Conservation (phyloP, 2,113 vertebrate species). For the Tyto alba region DNA sequence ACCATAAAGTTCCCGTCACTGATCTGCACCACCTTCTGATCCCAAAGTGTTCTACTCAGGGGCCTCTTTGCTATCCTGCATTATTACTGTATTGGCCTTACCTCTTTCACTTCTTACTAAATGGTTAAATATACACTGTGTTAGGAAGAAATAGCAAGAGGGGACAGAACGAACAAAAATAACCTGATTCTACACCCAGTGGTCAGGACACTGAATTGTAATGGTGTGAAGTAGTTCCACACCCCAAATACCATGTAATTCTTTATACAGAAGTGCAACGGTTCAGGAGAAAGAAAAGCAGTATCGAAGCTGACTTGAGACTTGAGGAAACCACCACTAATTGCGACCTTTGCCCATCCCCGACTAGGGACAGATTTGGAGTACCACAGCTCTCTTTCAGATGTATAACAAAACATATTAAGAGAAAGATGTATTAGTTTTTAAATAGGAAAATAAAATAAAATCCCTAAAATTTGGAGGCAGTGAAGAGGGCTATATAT, state of each 20-base stretch:
- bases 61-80: neutral
- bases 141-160: neutral
- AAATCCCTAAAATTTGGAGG: neutral
- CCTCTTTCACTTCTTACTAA: neutral
- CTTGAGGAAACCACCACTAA: neutral
- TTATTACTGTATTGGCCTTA: neutral
- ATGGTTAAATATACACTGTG: neutral
- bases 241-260: neutral
- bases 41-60: neutral
- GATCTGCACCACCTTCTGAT: neutral
- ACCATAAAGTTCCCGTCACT: neutral
- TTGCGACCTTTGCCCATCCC: neutral
- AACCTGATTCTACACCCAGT: neutral
- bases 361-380: neutral
- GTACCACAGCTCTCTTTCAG: neutral
- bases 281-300: neutral
- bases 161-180: neutral
- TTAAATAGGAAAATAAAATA: neutral
- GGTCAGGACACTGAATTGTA: neutral
- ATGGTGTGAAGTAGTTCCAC: neutral
- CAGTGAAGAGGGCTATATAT: neutral
- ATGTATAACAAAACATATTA: neutral
- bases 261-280: neutral
- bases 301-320: neutral
- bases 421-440: neutral